phyloP scores from a whole-genome alignment of 2,888 invertebrate species.

The Chorisops tibialis region DNA sequence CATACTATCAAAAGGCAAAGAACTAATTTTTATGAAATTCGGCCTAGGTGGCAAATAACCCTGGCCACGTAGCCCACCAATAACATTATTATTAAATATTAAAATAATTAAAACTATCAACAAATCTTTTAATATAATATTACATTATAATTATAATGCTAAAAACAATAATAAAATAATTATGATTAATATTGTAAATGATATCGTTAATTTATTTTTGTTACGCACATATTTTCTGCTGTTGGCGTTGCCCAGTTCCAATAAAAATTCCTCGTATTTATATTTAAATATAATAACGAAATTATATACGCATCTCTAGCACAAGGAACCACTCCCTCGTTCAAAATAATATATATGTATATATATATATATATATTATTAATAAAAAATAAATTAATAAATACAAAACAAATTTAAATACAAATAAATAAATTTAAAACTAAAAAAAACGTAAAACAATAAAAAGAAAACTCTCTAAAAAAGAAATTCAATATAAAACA shows the following conservation, averaged over 20 bases:
- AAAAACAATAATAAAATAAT: conserved; percentile 32
- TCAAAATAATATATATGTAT: conserved; percentile 26
- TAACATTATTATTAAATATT: conserved; percentile 24
- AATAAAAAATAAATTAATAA: conserved; percentile 15
- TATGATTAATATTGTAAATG: conserved; percentile 26
- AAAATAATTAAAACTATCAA: conserved; percentile 27
- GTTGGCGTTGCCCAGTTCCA: conserved; percentile 53
- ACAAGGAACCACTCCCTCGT: conserved; percentile 36
- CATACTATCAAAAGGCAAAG: conserved; percentile 88
- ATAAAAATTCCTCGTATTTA: conserved; percentile 31
- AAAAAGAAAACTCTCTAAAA: not conserved
- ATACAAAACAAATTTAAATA: not conserved
- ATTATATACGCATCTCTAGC: conserved; percentile 33
- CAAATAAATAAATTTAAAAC: not conserved
- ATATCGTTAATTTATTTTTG: conserved; percentile 40
- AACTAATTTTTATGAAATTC: conserved; percentile 91
- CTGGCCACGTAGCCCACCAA: conserved; percentile 46
- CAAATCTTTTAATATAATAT: conserved; percentile 33
- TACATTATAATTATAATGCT: conserved; percentile 33
- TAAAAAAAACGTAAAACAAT: conserved; percentile 2
- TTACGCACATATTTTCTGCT: conserved; percentile 52
- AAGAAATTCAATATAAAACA: conserved; percentile 5
- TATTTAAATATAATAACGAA: conserved; percentile 22
- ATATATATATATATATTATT: not conserved
- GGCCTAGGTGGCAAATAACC: conserved; percentile 76